Evolutionary conservation across 2,888 invertebrate genomes (phyloP).

Genomic region (Clitarchus hookeri): DNA sequence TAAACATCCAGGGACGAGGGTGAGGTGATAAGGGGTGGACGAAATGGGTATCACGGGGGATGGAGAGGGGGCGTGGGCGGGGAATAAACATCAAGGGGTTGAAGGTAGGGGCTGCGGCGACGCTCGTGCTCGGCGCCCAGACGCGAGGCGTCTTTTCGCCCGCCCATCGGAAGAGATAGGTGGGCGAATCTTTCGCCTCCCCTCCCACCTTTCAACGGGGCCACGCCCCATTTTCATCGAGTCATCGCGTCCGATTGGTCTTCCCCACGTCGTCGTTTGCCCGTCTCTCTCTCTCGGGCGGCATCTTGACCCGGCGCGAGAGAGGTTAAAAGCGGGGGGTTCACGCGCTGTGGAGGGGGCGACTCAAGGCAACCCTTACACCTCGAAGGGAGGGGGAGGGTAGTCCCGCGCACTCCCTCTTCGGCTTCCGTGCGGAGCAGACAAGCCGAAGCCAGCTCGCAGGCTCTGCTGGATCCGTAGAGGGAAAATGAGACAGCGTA

Average conservation of each 20-base stretch:
- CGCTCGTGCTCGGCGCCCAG: background rate
- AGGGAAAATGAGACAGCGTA: too few species aligned
- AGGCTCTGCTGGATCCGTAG: too few species aligned
- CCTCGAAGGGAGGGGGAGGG: background rate
- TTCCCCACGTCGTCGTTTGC: background rate
- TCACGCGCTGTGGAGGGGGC: background rate
- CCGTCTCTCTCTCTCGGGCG: background rate
- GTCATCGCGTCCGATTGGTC: slow-evolving; percentile 21
- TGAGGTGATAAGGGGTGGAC: background rate
- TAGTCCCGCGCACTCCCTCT: background rate
- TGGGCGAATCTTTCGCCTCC: background rate
- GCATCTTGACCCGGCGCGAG: slow-evolving; percentile 12
- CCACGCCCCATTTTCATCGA: slow-evolving; percentile 27
- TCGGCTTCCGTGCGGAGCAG: background rate
- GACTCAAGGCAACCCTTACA: background rate
- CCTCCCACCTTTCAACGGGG: background rate
- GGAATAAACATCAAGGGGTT: background rate
- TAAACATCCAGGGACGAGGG: background rate
- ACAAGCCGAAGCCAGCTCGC: background rate
- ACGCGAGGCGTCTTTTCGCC: background rate
- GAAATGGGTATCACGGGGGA: background rate
- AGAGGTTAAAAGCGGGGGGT: slow-evolving; percentile 19
- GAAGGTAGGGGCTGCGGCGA: background rate
- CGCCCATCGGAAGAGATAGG: background rate
- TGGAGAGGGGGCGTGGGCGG: background rate